These are phyloP conservation scores for Cremastobaeus sp. DNA, from an alignment of 2,888 invertebrate genomes.

Conservation along the genomic window DNA sequence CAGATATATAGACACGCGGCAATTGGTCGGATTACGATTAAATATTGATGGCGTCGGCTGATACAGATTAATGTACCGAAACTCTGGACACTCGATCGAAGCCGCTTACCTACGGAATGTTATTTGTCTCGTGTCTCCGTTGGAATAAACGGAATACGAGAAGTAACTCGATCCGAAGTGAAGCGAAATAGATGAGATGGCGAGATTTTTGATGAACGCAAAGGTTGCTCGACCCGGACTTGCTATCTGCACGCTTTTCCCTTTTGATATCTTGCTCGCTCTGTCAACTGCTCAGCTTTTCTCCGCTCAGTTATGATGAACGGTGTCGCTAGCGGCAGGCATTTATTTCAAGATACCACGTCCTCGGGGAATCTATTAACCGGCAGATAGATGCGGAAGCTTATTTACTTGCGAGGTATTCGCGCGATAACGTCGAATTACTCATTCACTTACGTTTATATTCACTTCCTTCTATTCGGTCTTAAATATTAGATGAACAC, in stretches of 20 bases:
- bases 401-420: constrained; percentile 68
- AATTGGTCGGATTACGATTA: constrained; percentile 77
- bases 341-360: constrained; percentile 69
- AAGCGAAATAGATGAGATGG: constrained; percentile 58
- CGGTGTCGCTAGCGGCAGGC: constrained; percentile 70
- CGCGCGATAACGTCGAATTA: constrained; percentile 66
- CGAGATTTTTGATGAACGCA: constrained; percentile 65
- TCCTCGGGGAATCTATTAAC: constrained; percentile 71
- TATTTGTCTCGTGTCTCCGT: constrained; percentile 70
- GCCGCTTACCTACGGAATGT: constrained; percentile 61
- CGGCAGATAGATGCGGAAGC: constrained; percentile 65
- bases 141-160: constrained; percentile 39
- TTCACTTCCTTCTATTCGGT: neutral
- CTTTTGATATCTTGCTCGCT: constrained; percentile 63
- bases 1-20: constrained; percentile 61
- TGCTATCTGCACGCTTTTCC: constrained; percentile 66
- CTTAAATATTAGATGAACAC: constrained; percentile 15
- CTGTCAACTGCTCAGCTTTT: constrained; percentile 60
- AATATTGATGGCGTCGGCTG: constrained; percentile 75
- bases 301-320: constrained; percentile 69
- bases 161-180: constrained; percentile 40
- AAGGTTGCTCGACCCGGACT: constrained; percentile 64
- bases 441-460: constrained; percentile 30
- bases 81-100: constrained; percentile 64
- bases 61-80: constrained; percentile 77